phyloP scores from a whole-genome alignment of 1,140 invertebrate genomes.

The Drosophila tsacasi region DNA sequence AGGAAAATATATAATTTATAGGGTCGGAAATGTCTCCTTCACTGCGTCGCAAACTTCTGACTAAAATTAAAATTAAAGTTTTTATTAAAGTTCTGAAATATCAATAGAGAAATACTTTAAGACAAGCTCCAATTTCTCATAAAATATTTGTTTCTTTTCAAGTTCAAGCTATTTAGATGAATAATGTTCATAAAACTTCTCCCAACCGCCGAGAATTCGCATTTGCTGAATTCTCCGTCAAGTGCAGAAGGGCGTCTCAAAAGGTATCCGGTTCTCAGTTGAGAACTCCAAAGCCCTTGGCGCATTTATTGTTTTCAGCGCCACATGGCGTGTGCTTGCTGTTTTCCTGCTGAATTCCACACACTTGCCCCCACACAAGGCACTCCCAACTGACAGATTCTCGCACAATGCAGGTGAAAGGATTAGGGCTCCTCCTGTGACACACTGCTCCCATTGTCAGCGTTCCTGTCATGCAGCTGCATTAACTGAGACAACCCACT shows the following conservation, averaged over 20 bases:
- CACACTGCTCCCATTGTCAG: slow-evolving; percentile 32
- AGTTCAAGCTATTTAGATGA: too few relatives aligned
- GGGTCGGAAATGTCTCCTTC: too few relatives aligned
- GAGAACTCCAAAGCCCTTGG: slow-evolving; percentile 1
- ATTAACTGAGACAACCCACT: slow-evolving; percentile 14
- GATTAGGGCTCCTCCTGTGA: slow-evolving; percentile 20
- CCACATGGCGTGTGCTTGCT: slow-evolving; percentile 12
- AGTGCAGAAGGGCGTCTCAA: background rate
- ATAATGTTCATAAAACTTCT: background rate
- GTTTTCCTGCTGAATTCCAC: slow-evolving; percentile 6
- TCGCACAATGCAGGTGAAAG: slow-evolving; percentile 30
- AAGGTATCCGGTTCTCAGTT: background rate
- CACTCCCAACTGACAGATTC: slow-evolving; percentile 31
- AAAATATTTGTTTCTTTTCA: too few relatives aligned
- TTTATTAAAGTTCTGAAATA: too few relatives aligned
- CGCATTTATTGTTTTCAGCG: slow-evolving; percentile 24
- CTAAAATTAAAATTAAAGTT: too few relatives aligned
- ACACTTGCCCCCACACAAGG: background rate
- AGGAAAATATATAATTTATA: too few relatives aligned
- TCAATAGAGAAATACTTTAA: too few relatives aligned
- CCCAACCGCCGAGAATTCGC: background rate
- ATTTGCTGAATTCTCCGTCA: background rate
- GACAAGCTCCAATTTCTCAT: too few relatives aligned
- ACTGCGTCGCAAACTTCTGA: too few relatives aligned
- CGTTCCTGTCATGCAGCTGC: slow-evolving; percentile 17